These are phyloP conservation scores for Drosophila neotestacea DNA, from an alignment of 2,888 invertebrate species.

Conservation along the genomic window DNA sequence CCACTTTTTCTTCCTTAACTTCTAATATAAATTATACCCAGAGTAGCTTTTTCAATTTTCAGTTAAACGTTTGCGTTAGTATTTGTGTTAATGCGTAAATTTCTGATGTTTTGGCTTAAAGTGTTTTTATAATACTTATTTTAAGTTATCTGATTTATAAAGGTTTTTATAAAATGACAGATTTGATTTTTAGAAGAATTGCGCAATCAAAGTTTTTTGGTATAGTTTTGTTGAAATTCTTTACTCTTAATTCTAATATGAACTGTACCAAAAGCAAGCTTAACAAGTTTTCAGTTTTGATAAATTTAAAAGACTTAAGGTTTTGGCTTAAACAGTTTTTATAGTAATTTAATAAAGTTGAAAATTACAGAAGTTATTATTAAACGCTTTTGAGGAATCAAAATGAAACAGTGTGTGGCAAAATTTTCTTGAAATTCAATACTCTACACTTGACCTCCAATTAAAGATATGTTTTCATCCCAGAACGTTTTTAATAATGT, in stretches of 20 bases:
- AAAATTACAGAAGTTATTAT: too few relatives aligned
- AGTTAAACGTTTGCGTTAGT: slow-evolving; percentile 13
- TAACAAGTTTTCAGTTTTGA: too few relatives aligned
- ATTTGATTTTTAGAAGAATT: background rate
- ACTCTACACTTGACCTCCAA: background rate
- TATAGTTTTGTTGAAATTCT: background rate
- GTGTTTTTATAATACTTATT: slow-evolving; percentile 3
- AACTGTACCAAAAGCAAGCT: too few relatives aligned
- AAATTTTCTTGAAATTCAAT: background rate
- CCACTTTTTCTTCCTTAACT: slow-evolving; percentile 40
- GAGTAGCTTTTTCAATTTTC: slow-evolving; percentile 24
- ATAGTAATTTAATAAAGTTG: too few relatives aligned
- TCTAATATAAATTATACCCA: slow-evolving; percentile 17
- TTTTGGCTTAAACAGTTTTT: background rate
- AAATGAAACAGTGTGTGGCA: background rate
- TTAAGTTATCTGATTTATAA: background rate
- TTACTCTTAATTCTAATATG: background rate
- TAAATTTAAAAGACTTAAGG: background rate
- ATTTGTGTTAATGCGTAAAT: background rate
- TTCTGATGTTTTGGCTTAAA: slow-evolving; percentile 1
- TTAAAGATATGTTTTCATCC: too few relatives aligned
- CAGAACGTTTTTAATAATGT: background rate
- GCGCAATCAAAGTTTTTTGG: background rate
- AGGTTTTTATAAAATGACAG: background rate
- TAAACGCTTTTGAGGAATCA: too few relatives aligned